A percentile compares a stretch with the other conserved stretches of the same genome.
Conservation (phyloP, 1,140 invertebrate genomes). For the Mizuhopecten yessoensis region DNA sequence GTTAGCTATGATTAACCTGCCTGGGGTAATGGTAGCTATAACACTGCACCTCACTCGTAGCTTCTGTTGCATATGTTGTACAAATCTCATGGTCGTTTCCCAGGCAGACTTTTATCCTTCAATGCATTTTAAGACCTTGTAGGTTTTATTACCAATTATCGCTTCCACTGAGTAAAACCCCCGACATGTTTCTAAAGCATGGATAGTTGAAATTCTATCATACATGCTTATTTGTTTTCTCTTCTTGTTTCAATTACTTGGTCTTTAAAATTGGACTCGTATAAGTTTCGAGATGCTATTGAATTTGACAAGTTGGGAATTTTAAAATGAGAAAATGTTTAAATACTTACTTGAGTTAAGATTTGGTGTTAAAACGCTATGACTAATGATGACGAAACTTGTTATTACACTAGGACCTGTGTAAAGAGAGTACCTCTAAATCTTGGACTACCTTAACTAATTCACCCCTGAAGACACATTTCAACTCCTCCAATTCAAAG, state of each 20-base stretch:
- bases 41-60: not conserved
- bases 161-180: not conserved
- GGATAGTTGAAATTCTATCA: slow-evolving; percentile 18
- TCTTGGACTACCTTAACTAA: no score
- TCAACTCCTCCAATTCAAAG: no score
- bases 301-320: not conserved
- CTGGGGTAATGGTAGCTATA: not conserved
- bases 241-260: slow-evolving; percentile 9
- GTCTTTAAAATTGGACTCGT: not conserved
- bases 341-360: not conserved
- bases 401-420: not conserved
- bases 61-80: not conserved
- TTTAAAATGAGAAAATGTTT: slow-evolving; percentile 22
- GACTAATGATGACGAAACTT: not conserved
- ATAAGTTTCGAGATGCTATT: not conserved
- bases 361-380: not conserved
- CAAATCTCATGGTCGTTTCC: not conserved
- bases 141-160: slow-evolving; percentile 22
- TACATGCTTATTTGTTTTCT: slow-evolving; percentile 20
- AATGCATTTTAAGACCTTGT: slow-evolving; percentile 18
- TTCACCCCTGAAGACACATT: no score
- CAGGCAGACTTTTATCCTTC: slow-evolving; percentile 4
- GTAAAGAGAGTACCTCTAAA: no score
- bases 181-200: not conserved
- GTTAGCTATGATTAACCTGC: not conserved